Base-by-base conservation (phyloP, 2,113 vertebrate genomes). In the Bos javanicus region DNA sequence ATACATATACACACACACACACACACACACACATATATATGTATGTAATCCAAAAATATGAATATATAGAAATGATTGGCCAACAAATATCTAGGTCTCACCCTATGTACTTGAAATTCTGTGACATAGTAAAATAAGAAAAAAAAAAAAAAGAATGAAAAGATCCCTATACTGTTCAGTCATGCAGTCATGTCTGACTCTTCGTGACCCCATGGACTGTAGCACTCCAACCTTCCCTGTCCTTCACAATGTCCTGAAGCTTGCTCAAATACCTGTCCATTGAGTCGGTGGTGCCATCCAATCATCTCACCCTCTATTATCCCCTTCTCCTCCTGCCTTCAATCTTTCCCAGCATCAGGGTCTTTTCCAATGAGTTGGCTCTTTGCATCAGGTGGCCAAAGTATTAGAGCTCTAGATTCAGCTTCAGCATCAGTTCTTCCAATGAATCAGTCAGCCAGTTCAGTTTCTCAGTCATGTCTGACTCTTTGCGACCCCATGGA, bases 21-120 rank as follows among this genome's bases (percentile, higher is more conserved):
- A 48, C 2, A 36, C 5, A 19, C 1, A 10, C 0, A 33, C 5
- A 62, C 0, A 30, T 7, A 78, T 46, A 28, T 46, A 48, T 17
- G 7, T 78, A 78, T 46, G 21, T 36, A 71, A 17, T 19, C 28
- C 9, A 81, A 81, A 19, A 10, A 52, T 30, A 82, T 82, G 36
- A 59, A 52, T 48, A 28, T 60, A 28, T 59, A 30, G 39, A 21
- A 21, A 39, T 43, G 46, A 71, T 76, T 80, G 9, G 26, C 28
- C 11, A 71, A 19, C 15, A 56, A 17, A 6, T 33, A 84, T 59
- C 4, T 92, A 86, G 7, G 14, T 80, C 87, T 96, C 23, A 87
- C 11, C 46, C 4, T 33, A 71, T 43, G 1, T 78, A 26, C 50
- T 85, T 84, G 8, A 88, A 95, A 59, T 54, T 60, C 1, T 87